These are phyloP conservation scores for Oscheius myriophilus DNA, from an alignment of 2,888 invertebrate genomes.

Conservation along the genomic window DNA sequence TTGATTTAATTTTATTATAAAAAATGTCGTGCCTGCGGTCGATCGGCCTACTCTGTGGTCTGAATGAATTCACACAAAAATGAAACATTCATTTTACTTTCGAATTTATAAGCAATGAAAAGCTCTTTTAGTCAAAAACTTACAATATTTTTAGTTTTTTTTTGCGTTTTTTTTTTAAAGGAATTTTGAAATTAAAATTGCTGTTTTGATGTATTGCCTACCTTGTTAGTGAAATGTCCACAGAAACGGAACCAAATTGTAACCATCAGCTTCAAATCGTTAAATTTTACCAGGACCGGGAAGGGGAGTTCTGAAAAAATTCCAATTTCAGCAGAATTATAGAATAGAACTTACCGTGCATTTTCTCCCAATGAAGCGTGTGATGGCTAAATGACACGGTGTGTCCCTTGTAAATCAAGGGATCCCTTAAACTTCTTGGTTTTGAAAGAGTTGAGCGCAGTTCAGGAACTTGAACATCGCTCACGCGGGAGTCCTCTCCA, in stretches of 20 bases:
- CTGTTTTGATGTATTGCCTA: no score
- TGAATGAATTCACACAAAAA: no score
- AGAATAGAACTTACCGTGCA: constrained; percentile 67
- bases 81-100: no score
- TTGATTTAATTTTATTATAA: no score
- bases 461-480: constrained; percentile 71
- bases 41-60: no score
- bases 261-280: constrained; percentile 50
- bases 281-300: constrained; percentile 61
- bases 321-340: background rate
- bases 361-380: constrained; percentile 66
- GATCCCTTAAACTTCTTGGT: constrained; percentile 69
- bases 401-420: constrained; percentile 68
- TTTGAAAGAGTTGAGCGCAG: constrained; percentile 70
- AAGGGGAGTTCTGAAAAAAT: constrained; percentile 64
- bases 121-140: no score
- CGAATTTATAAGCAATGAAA: no score
- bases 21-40: no score
- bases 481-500: constrained; percentile 66
- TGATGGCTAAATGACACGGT: constrained; percentile 68
- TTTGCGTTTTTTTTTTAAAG: no score
- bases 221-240: constrained; percentile 69
- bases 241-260: constrained; percentile 70
- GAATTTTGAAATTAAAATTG: no score
- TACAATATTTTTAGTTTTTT: no score